Conservation (phyloP, 2,797 vertebrate species). For the Salmo trutta region DNA sequence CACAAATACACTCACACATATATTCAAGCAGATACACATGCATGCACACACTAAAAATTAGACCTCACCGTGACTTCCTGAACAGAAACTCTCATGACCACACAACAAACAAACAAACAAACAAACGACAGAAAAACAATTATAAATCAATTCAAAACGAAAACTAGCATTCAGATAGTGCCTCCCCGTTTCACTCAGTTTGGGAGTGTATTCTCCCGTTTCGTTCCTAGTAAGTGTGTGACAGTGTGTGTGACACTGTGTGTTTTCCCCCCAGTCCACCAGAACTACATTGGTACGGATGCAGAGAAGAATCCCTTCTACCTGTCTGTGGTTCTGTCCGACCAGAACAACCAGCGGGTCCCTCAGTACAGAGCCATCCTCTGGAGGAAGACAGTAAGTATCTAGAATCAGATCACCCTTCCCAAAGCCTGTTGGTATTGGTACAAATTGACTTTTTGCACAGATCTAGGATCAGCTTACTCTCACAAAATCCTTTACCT, state of each 20-base stretch:
- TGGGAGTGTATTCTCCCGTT: too few relatives aligned
- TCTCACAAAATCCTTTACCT: not conserved
- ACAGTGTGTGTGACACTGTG: slow-evolving; percentile 32
- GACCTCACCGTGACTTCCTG: slow-evolving; percentile 5
- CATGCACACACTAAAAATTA: not conserved
- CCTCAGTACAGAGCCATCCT: slow-evolving; percentile 97
- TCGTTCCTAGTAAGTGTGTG: too few relatives aligned
- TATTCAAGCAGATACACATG: too few relatives aligned
- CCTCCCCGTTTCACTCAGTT: too few relatives aligned
- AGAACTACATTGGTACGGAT: slow-evolving; percentile 95
- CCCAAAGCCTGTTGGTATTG: not conserved
- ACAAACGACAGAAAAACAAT: not conserved
- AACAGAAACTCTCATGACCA: not conserved
- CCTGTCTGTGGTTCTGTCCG: slow-evolving; percentile 94
- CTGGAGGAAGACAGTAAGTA: slow-evolving; percentile 94
- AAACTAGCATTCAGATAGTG: not conserved
- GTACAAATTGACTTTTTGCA: too few relatives aligned
- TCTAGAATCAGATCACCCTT: not conserved
- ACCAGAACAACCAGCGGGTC: slow-evolving; percentile 96
- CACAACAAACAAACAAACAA: slow-evolving; percentile 2
- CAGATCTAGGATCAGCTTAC: not conserved
- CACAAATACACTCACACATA: too few relatives aligned
- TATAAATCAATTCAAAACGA: not conserved
- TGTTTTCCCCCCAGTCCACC: slow-evolving; percentile 83
- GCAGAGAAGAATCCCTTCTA: slow-evolving; percentile 97